Evolutionary conservation across 2,113 vertebrate genomes (phyloP).

Genomic region (Sporophila hypoxantha): DNA sequence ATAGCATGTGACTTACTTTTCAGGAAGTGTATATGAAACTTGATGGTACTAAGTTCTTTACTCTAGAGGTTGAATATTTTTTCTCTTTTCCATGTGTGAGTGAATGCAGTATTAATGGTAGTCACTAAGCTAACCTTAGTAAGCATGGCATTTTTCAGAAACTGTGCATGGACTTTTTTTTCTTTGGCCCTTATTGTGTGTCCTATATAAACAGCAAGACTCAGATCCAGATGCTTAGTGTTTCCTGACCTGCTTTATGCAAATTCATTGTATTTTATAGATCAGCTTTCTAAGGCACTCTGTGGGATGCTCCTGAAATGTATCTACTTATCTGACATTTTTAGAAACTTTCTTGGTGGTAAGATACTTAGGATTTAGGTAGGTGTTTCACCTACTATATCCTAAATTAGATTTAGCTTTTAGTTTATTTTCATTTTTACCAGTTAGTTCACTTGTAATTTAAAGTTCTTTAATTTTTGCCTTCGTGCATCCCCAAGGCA

Average conservation of each 20-base stretch:
- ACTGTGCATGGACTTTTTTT: not conserved
- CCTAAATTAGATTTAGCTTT: not conserved
- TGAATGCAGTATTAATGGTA: not conserved
- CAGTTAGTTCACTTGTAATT: constrained; percentile 1
- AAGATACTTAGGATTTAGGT: not conserved
- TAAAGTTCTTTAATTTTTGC: not conserved
- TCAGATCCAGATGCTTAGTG: not conserved
- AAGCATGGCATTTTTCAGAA: not conserved
- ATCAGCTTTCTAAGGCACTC: not conserved
- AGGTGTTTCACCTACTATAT: not conserved
- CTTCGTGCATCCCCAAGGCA: not conserved
- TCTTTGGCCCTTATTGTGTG: not conserved
- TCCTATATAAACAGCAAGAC: not conserved
- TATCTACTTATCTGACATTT: not conserved
- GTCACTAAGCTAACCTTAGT: not conserved
- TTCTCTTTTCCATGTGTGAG: not conserved
- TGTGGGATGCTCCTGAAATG: not conserved
- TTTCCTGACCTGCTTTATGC: not conserved
- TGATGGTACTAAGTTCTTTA: not conserved
- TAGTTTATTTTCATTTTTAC: not conserved
- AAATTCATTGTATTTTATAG: not conserved
- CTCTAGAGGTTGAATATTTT: not conserved
- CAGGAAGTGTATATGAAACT: not conserved
- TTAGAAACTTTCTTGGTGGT: not conserved
- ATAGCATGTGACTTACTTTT: not conserved